These are phyloP conservation scores for Anastatus disparis DNA, from an alignment of 1,140 invertebrate species.

Conservation along the genomic window DNA sequence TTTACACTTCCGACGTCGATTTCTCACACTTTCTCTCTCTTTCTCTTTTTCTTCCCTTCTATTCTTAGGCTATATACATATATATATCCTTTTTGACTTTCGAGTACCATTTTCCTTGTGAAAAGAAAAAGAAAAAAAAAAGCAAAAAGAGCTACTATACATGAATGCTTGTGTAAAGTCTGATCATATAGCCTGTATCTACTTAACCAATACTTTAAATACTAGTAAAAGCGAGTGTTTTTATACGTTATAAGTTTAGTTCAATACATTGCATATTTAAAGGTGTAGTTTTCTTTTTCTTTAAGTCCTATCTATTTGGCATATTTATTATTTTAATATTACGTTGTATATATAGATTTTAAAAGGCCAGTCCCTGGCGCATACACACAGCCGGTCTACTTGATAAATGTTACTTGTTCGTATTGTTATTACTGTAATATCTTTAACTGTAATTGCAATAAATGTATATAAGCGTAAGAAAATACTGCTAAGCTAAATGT, in stretches of 20 bases:
- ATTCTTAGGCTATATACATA: too few relatives aligned
- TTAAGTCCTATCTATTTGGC: background rate
- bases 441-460: slow-evolving; percentile 30
- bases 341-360: slow-evolving; percentile 24
- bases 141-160: too few relatives aligned
- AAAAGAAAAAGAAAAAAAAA: too few relatives aligned
- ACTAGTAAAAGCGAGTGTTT: too few relatives aligned
- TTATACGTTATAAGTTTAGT: background rate
- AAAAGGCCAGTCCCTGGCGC: too few relatives aligned
- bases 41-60: background rate
- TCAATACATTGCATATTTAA: background rate
- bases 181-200: background rate
- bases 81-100: too few relatives aligned
- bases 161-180: too few relatives aligned
- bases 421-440: slow-evolving; percentile 30
- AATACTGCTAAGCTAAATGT: slow-evolving; percentile 2
- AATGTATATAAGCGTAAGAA: slow-evolving; percentile 3
- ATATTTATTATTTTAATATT: slow-evolving; percentile 31
- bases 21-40: background rate
- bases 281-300: background rate
- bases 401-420: slow-evolving; percentile 21
- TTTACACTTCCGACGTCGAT: background rate
- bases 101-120: too few relatives aligned
- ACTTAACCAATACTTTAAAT: background rate
- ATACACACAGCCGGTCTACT: slow-evolving; percentile 3